Base-by-base conservation (phyloP, 1,140 invertebrate genomes). In the Bombus soroeensis region DNA sequence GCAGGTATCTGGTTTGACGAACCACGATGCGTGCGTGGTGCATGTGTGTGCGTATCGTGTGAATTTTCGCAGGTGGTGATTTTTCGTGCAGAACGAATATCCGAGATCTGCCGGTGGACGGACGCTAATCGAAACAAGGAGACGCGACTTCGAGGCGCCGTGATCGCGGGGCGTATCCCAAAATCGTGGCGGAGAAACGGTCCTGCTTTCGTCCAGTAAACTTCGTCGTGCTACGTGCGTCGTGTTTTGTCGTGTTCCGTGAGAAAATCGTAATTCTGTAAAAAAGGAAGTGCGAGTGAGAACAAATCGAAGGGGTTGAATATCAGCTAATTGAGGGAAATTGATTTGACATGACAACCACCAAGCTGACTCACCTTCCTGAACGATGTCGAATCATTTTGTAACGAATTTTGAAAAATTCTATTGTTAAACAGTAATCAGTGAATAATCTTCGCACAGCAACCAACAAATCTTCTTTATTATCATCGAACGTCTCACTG, bases 1-100 rank as follows among this genome's bases (percentile, higher is more conserved):
- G 87, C 77, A 89, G 87, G 72, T 87, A 70, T 78, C 89, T 89
- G 84, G 83, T 72, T 91, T 89, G 86, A 91, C 89, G 77, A 72
- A 85, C 72, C 85, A 89, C 68, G 76, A 86, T 87, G 79, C 74
- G 73, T 81, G 80, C 70, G 72, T 22, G 41, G 34, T 57, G 59
- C n/a, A 81, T 85, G 89, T 81, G 81, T 90, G 85, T 90, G 88
- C 74, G 88, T 77, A 68, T 88, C 85, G 88, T 72, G 89, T 91
- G 87, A 90, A 92, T 92, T 90, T 92, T 91, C 87, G 90, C 92
- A 92, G 92, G 92, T 92, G 91, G 91, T 92, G 91, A 92, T 92
- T 91, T 89, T 89, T 81, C 64, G 77, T 89, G 59, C 70, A 68
- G 78, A 62, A 85, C 72, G 59, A 86, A 62, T 53, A 18, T 39